Evolutionary conservation across 1,140 invertebrate species (phyloP).

Genomic region (Aphaenogaster floridana): DNA sequence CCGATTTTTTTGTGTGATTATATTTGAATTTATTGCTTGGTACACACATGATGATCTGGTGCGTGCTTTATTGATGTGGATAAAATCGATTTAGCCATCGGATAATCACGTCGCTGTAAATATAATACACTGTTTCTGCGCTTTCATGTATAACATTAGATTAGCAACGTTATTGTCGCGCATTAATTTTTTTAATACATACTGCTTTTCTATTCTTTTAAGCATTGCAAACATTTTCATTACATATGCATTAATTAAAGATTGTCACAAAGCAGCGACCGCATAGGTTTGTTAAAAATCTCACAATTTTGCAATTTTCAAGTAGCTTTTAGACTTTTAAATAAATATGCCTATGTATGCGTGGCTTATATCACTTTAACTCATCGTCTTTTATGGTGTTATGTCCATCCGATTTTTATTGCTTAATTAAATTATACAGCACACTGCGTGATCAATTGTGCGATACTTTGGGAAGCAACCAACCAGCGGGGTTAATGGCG

Average conservation of each 20-base stretch:
- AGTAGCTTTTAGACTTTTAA: not conserved
- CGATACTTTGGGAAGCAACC: constrained; percentile 43
- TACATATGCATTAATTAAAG: not conserved
- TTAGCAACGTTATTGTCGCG: constrained; percentile 14
- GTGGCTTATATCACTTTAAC: not conserved
- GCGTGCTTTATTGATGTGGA: constrained; percentile 1
- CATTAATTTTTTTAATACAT: constrained; percentile 9
- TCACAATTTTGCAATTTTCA: not conserved
- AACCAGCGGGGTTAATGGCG: constrained; percentile 48
- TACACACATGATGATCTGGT: not conserved
- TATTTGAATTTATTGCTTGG: not conserved
- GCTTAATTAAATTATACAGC: constrained; percentile 52
- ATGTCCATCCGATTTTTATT: constrained; percentile 37
- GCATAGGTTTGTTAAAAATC: not conserved
- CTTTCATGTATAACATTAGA: constrained; percentile 7
- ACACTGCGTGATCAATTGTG: constrained; percentile 53
- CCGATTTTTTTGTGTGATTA: constrained; percentile 4
- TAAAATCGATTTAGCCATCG: constrained; percentile 27
- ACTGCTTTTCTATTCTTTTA: not conserved
- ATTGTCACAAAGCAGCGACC: not conserved
- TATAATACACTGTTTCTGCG: constrained; percentile 25
- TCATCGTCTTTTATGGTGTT: constrained; percentile 20
- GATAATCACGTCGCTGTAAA: not conserved
- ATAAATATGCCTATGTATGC: not conserved
- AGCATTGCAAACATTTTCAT: not conserved